Percentiles rank a stretch among this genome's conserved stretches.
phyloP scores from a whole-genome alignment of 2,113 vertebrate genomes.

The Trogon surrucura region DNA sequence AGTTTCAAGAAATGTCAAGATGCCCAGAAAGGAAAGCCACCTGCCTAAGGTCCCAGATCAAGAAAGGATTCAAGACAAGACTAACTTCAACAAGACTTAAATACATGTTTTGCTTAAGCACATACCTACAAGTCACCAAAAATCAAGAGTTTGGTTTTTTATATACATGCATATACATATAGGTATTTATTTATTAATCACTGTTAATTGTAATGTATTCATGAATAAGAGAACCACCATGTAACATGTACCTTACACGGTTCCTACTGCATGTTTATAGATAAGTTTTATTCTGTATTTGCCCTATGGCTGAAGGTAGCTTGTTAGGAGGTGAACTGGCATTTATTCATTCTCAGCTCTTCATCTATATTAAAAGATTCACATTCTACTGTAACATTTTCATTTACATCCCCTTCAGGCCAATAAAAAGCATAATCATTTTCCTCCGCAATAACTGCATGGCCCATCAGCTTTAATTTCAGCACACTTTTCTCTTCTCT shows the following conservation, averaged over 20 bases:
- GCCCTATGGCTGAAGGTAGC: not conserved
- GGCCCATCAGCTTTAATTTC: slow-evolving; percentile 63
- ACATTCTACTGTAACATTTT: slow-evolving; percentile 45
- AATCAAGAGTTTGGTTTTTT: not conserved
- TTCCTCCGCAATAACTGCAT: slow-evolving; percentile 39
- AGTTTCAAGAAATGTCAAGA: not conserved
- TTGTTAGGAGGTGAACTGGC: not conserved
- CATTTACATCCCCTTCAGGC: slow-evolving; percentile 62
- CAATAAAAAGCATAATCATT: slow-evolving; percentile 64
- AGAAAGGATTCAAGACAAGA: not conserved
- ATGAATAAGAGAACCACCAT: not conserved
- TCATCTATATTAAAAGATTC: slow-evolving; percentile 51
- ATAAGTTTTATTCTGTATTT: not conserved
- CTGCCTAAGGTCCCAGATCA: not conserved
- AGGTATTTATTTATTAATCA: not conserved
- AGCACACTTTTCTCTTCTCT: not conserved
- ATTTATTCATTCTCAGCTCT: slow-evolving; percentile 25
- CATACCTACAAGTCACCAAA: not conserved
- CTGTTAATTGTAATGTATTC: not conserved
- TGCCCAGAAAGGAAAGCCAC: slow-evolving; percentile 22
- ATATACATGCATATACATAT: not conserved
- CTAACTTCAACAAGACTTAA: not conserved
- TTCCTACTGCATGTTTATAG: not conserved
- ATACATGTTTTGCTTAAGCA: not conserved
- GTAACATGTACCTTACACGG: not conserved